These are phyloP conservation scores for Terebella lapidaria DNA, from an alignment of 2,888 invertebrate species.

Conservation along the genomic window DNA sequence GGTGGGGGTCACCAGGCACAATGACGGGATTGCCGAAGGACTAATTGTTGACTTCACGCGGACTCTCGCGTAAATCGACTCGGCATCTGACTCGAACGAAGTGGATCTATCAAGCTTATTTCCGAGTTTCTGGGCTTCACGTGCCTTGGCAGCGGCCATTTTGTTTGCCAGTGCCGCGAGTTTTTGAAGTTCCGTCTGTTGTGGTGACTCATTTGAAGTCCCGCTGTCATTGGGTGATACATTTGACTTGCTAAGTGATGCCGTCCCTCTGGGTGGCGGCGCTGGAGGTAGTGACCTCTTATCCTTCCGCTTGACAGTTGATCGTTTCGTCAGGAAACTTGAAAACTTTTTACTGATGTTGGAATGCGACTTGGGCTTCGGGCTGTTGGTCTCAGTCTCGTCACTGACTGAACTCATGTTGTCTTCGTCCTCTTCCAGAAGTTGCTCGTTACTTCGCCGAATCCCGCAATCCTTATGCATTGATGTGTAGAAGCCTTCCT, in stretches of 20 bases:
- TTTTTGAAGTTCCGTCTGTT: background rate
- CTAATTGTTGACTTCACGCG: slow-evolving; percentile 39
- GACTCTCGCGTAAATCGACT: slow-evolving; percentile 29
- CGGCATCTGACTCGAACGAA: background rate
- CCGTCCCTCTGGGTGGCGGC: background rate
- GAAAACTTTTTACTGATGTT: background rate
- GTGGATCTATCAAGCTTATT: background rate
- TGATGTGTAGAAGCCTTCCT: slow-evolving; percentile 95
- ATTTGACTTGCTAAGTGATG: background rate
- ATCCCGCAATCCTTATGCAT: slow-evolving; percentile 95
- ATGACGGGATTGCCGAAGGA: slow-evolving; percentile 35
- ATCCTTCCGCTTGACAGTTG: background rate
- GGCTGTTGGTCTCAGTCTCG: background rate
- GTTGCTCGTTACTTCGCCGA: slow-evolving; percentile 23
- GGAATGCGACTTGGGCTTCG: background rate
- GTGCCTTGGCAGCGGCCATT: slow-evolving; percentile 1
- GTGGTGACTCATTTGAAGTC: background rate
- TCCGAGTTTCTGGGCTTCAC: background rate
- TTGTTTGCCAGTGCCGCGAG: background rate
- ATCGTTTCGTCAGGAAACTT: background rate
- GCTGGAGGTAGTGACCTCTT: background rate
- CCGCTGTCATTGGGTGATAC: background rate
- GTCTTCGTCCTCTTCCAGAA: background rate
- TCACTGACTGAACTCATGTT: slow-evolving; percentile 2
- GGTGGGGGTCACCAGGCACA: slow-evolving; percentile 29